Evolutionary conservation across 2,888 invertebrate genomes (phyloP).

Genomic region (Callinectes sapidus): DNA sequence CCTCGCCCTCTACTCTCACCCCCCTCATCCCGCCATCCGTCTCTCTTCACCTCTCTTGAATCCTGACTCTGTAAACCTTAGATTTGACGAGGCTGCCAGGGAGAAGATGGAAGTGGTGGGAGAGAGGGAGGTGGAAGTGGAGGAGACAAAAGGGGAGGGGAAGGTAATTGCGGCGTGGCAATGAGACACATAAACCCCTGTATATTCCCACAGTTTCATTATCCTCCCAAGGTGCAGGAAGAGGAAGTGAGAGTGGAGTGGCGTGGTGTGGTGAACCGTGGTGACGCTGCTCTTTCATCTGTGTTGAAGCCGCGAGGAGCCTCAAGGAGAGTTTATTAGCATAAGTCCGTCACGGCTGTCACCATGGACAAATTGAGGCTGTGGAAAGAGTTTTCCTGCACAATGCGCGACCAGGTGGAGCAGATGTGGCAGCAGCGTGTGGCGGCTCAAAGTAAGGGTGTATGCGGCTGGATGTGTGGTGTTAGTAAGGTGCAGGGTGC

Average conservation of each 20-base stretch:
- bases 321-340: neutral
- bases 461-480: neutral
- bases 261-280: neutral
- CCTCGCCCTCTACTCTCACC: neutral
- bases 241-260: neutral
- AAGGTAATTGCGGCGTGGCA: neutral
- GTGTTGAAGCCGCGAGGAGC: neutral
- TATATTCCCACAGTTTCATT: constrained; percentile 8
- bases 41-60: neutral
- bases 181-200: constrained; percentile 29
- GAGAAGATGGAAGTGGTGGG: neutral
- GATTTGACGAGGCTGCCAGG: neutral
- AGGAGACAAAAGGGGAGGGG: neutral
- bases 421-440: neutral
- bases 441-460: neutral
- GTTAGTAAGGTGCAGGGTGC: neutral
- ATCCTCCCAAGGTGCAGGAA: neutral
- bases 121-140: neutral
- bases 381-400: neutral
- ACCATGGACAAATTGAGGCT: neutral
- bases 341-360: neutral
- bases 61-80: neutral
- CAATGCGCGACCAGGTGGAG: neutral
- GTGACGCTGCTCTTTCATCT: neutral
- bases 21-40: neutral